phyloP scores from a whole-genome alignment of 2,113 vertebrate species.

The Ceyx margarethae region DNA sequence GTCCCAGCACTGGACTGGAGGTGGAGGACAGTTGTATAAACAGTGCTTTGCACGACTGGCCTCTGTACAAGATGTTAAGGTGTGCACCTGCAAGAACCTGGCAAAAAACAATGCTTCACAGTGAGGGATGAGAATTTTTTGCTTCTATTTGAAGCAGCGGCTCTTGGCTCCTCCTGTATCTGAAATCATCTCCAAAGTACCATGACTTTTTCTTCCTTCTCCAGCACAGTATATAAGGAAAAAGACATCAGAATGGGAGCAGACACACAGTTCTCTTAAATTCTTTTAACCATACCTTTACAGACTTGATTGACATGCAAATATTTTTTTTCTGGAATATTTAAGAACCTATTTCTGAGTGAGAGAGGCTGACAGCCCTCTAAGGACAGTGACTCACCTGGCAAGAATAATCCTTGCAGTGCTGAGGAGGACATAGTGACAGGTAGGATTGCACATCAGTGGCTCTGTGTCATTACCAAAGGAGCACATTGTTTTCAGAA shows the following conservation, averaged over 20 bases:
- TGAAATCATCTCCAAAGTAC: not conserved
- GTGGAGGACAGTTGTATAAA: not conserved
- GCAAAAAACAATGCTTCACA: not conserved
- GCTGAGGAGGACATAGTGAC: not conserved
- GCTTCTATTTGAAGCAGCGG: not conserved
- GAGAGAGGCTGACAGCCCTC: not conserved
- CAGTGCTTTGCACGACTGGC: not conserved
- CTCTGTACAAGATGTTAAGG: not conserved
- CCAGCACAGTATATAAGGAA: not conserved
- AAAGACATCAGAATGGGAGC: not conserved
- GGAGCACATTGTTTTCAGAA: not conserved
- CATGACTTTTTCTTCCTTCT: not conserved
- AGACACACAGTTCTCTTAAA: not conserved
- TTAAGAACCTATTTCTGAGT: not conserved
- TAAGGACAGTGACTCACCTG: slow-evolving; percentile 23
- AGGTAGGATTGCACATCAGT: not conserved
- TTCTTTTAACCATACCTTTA: not conserved
- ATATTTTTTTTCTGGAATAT: not conserved
- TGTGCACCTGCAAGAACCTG: not conserved
- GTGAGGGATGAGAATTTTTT: not conserved
- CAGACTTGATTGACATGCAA: not conserved
- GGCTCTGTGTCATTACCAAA: not conserved
- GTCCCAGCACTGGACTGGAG: not conserved
- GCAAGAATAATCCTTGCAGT: not conserved
- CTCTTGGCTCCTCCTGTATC: not conserved